A percentile compares a stretch with the other conserved stretches of the same genome.
These are phyloP conservation scores for Melanargia galathea DNA, from an alignment of 2,888 invertebrate species.

Conservation along the genomic window DNA sequence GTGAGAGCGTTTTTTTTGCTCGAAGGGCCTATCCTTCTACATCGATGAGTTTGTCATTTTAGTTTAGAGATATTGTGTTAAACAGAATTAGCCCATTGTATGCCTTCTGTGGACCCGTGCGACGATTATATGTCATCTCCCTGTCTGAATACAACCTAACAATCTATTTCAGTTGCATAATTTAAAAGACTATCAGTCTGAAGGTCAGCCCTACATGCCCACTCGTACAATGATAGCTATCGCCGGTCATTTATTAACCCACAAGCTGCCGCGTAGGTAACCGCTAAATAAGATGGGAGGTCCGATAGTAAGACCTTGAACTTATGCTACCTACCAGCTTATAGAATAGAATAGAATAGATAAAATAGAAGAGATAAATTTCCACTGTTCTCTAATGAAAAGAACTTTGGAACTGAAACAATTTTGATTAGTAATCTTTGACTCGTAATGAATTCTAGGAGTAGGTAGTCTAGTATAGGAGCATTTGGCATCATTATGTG, in stretches of 20 bases:
- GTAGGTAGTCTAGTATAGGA: too few relatives aligned
- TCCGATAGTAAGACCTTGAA: constrained; percentile 35
- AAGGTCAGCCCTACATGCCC: constrained; percentile 25
- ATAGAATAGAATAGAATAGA: too few relatives aligned
- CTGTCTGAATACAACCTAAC: neutral
- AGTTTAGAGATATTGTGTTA: too few relatives aligned
- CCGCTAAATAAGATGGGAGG: constrained; percentile 31
- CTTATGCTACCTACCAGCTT: constrained; percentile 16
- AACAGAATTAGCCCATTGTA: too few relatives aligned
- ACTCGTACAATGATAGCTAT: constrained; percentile 30
- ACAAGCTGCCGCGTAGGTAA: constrained; percentile 24
- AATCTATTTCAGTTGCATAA: neutral
- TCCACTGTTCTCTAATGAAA: neutral
- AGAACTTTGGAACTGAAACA: too few relatives aligned
- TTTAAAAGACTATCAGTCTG: constrained; percentile 14
- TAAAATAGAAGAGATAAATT: neutral
- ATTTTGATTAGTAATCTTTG: too few relatives aligned
- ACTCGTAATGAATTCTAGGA: too few relatives aligned
- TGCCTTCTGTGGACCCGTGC: too few relatives aligned
- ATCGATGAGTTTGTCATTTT: too few relatives aligned
- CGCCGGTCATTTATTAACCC: constrained; percentile 37
- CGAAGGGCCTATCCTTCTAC: too few relatives aligned
- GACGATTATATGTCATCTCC: neutral
- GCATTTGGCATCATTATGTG: too few relatives aligned
- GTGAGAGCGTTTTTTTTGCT: too few relatives aligned